Evolutionary conservation across 2,113 vertebrate genomes (phyloP).

Genomic region (Gavia stellata): DNA sequence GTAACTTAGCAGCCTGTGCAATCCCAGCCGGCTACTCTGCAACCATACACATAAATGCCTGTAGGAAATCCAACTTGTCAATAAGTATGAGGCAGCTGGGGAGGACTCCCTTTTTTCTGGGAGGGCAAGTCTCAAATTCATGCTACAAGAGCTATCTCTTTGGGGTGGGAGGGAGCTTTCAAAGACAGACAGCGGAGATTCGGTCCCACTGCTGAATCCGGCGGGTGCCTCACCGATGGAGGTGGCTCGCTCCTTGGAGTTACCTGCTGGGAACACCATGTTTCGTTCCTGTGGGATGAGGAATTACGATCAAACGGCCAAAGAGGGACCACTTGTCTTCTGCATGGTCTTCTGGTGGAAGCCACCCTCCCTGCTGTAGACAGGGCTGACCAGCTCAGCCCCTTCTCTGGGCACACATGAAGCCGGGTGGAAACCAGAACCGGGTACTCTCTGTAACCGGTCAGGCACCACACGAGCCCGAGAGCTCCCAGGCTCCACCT

Average conservation of each 20-base stretch:
- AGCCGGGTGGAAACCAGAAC: background rate
- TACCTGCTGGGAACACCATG: background rate
- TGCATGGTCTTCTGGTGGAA: background rate
- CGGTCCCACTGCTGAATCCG: background rate
- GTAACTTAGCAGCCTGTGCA: background rate
- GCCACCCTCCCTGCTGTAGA: background rate
- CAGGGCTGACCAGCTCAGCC: background rate
- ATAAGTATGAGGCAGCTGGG: background rate
- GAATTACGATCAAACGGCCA: background rate
- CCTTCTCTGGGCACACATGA: accelerated
- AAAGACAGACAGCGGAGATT: accelerated
- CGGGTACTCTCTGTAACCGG: accelerated
- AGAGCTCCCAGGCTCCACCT: background rate
- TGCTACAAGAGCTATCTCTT: too few relatives aligned
- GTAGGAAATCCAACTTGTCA: background rate
- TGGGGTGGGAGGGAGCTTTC: background rate
- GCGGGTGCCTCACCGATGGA: too few relatives aligned
- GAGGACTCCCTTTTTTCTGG: background rate
- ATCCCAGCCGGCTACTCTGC: background rate
- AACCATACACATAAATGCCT: background rate
- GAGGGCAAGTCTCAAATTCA: background rate
- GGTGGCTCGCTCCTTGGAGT: too few relatives aligned
- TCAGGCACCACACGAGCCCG: accelerated
- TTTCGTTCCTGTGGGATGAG: accelerated
- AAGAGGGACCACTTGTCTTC: background rate